Evolutionary conservation across 2,888 invertebrate genomes (phyloP), one percentile per base, ranked within the genome.

Genomic region (Stramonita haemastoma): DNA sequence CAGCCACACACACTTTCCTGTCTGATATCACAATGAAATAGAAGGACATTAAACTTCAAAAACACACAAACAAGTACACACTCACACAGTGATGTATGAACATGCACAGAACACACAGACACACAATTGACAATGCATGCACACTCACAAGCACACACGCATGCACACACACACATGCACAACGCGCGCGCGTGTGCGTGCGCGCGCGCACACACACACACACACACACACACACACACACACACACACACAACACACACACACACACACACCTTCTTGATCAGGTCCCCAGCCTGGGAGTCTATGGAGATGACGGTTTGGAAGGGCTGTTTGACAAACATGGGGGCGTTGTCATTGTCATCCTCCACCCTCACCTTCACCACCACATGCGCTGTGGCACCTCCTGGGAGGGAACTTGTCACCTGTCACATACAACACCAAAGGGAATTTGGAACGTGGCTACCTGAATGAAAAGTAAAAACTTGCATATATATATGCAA

Each of bases 331-430:
- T 98, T 98, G 89, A 98, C 97, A 96, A 99, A 99, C 97, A 98
- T 97, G 17, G 99, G 99, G 93, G 98, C 98, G 96, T 99, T 98
- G 96, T 99, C 99, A 96, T 99, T 99, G 90, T 98, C 97, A 96
- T 99, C 99, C 92, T 97, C 96, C 90, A 99, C 97, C 46, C 97
- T 97, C 34, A 99, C 97, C 95, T 98, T 97, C 22, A 99, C 98
- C 87, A 98, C 97, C 73, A 98, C 97, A 95, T 98, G 98, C 79
- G 99, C 98, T 90, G 98, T 97, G 90, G 98, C 92, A 19, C 93
- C 92, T 26, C 57, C 56, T 1, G 73, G 29, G 46, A 32, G 32
- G 6, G 83, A 84, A 56, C 66, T 60, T 19, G 34, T 60, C 93
- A 92, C 60, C 89, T 90, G 97, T 26, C 26, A 73, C 73, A 73